Evolutionary conservation across 1,140 invertebrate genomes (phyloP).

Genomic region (Trypoxylus dichotomus): DNA sequence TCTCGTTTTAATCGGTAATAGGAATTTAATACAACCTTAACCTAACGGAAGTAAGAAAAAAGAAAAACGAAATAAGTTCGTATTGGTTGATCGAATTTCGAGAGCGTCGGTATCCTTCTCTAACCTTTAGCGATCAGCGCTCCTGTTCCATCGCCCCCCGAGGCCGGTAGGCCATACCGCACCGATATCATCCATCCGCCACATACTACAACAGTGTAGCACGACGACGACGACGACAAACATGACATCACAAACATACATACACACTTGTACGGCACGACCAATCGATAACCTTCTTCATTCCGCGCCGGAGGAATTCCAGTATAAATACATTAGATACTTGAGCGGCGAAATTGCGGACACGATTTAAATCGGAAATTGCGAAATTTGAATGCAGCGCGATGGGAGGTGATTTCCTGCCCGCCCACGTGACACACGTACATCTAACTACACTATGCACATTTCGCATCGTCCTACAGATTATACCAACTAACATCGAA

Average conservation of each 20-base stretch:
- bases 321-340: slow-evolving; percentile 47
- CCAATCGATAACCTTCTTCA: slow-evolving; percentile 21
- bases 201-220: neutral
- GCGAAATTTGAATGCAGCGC: slow-evolving; percentile 49
- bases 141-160: too few species aligned
- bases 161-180: too few species aligned
- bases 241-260: neutral
- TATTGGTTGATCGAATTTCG: neutral
- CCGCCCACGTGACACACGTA: slow-evolving; percentile 42
- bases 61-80: neutral
- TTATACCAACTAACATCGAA: too few species aligned
- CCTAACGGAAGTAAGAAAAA: too few species aligned
- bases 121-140: neutral
- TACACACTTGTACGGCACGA: neutral
- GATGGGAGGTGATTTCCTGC: slow-evolving; percentile 43
- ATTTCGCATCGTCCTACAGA: too few species aligned
- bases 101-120: neutral
- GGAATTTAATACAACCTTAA: too few species aligned
- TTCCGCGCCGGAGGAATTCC: neutral
- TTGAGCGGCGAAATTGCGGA: slow-evolving; percentile 44
- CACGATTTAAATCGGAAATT: slow-evolving; percentile 50
- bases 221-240: neutral
- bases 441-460: neutral
- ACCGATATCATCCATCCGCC: neutral
- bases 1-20: too few species aligned